Evolutionary conservation across 2,888 invertebrate species (phyloP).

Genomic region (Amphipyra berbera): DNA sequence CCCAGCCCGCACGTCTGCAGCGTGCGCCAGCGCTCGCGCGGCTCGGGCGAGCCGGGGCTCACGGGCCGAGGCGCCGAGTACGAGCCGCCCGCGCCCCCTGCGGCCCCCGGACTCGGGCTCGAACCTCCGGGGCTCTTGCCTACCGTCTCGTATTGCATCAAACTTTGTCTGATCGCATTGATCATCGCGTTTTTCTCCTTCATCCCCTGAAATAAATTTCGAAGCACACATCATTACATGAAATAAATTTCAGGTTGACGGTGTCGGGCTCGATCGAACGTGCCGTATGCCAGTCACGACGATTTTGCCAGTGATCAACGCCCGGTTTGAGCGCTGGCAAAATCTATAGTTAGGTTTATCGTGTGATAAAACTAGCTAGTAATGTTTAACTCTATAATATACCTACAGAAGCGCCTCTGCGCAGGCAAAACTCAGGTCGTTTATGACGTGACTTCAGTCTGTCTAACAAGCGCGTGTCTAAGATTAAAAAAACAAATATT

Average conservation of each 20-base stretch:
- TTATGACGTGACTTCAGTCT: constrained; percentile 4
- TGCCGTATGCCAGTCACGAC: not conserved
- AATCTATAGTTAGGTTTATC: not conserved
- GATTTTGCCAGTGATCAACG: too few species aligned
- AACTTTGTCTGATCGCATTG: constrained; percentile 96
- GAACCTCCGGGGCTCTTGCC: constrained; percentile 90
- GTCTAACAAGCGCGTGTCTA: constrained; percentile 12
- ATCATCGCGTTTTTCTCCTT: constrained; percentile 93
- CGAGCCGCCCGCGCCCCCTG: constrained; percentile 81
- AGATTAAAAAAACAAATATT: constrained; percentile 17
- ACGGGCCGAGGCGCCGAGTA: constrained; percentile 90
- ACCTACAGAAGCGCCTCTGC: constrained; percentile 5
- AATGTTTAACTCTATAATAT: constrained; percentile 13
- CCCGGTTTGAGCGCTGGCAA: not conserved
- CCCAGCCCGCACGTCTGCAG: constrained; percentile 53
- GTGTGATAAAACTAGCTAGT: not conserved
- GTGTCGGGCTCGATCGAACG: not conserved
- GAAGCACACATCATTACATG: constrained; percentile 44
- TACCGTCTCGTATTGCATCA: constrained; percentile 95
- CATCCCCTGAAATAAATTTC: constrained; percentile 78
- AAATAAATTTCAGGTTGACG: not conserved
- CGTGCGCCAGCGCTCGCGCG: constrained; percentile 57
- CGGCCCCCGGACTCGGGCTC: constrained; percentile 86
- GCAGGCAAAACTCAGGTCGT: constrained; percentile 6
- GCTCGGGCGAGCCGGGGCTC: constrained; percentile 68